Conservation (phyloP, 1,140 invertebrate genomes). For the Drosophila azteca region DNA sequence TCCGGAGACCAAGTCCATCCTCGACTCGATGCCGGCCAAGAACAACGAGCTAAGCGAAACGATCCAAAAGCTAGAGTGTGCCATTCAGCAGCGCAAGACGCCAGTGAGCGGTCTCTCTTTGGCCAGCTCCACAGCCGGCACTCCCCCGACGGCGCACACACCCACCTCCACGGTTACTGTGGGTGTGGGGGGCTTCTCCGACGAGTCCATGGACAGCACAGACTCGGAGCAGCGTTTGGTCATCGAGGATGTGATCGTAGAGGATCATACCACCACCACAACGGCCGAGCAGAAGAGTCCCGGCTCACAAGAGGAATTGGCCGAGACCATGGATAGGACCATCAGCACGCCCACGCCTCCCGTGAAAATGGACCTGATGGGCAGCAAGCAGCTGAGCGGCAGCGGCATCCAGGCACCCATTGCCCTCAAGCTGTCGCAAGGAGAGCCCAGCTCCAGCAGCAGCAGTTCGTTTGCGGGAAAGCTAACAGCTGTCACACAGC, state of each 20-base stretch:
- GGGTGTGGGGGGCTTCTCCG: slow-evolving; percentile 53
- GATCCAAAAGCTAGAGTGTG: slow-evolving; percentile 85
- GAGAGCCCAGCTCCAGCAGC: too few relatives aligned
- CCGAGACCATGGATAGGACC: slow-evolving; percentile 31
- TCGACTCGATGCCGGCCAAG: slow-evolving; percentile 84
- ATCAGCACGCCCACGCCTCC: slow-evolving; percentile 43
- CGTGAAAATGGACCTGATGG: slow-evolving; percentile 56
- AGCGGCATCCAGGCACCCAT: slow-evolving; percentile 61
- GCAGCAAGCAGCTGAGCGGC: slow-evolving; percentile 33
- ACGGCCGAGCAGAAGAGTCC: slow-evolving; percentile 64
- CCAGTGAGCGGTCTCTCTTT: slow-evolving; percentile 69
- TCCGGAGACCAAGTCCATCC: slow-evolving; percentile 75
- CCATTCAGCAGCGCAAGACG: slow-evolving; percentile 76
- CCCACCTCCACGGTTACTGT: slow-evolving; percentile 37
- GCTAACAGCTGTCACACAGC: slow-evolving; percentile 18
- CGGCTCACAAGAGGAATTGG: slow-evolving; percentile 37
- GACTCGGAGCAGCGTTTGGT: slow-evolving; percentile 89
- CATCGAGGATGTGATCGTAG: slow-evolving; percentile 84
- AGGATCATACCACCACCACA: slow-evolving; percentile 56
- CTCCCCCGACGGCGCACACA: slow-evolving; percentile 53
- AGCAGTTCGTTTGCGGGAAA: slow-evolving; percentile 39
- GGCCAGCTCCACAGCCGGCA: slow-evolving; percentile 57
- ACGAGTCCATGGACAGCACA: slow-evolving; percentile 87
- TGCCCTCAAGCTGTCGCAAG: slow-evolving; percentile 45
- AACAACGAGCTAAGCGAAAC: slow-evolving; percentile 86